Percentiles rank a stretch among this genome's conserved stretches.
These are phyloP conservation scores for Holothuria leucospilota DNA, from an alignment of 53 echinoderm and acorn worm genomes.

Conservation along the genomic window DNA sequence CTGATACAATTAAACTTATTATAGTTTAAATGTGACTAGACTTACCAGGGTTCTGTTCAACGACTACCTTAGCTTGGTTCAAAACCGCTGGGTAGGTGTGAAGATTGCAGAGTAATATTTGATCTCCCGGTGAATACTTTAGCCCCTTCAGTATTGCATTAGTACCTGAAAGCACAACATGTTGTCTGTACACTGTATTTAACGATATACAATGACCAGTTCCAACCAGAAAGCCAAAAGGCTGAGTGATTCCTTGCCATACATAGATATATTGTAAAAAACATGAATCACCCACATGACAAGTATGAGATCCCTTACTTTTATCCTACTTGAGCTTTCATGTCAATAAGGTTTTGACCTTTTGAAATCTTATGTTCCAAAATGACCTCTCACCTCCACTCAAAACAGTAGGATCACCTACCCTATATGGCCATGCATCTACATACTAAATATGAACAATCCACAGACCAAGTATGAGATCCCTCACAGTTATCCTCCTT, in stretches of 20 bases:
- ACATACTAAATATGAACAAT: no score
- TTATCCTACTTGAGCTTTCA: no score
- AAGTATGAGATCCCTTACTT: no score
- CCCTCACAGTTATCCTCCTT: no score
- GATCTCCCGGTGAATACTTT: slow-evolving; percentile 11
- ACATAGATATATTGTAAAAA: no score
- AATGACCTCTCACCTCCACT: not conserved
- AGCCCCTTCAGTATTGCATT: not conserved
- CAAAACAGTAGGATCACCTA: no score
- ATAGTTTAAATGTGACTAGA: not conserved
- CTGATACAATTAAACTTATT: no score
- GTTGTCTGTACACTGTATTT: not conserved
- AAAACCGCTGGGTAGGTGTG: slow-evolving; percentile 5
- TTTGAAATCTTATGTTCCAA: not conserved
- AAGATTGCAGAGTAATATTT: slow-evolving; percentile 1
- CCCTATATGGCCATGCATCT: no score
- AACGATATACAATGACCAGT: not conserved
- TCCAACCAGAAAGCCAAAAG: not conserved
- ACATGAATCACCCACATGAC: no score
- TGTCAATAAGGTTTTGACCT: not conserved
- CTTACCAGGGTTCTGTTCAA: not conserved
- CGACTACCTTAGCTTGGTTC: not conserved
- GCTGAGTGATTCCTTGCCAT: no score
- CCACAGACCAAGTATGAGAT: no score
- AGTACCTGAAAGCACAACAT: not conserved